A percentile compares a stretch with the other conserved stretches of the same genome.
Evolutionary conservation across 2,888 invertebrate species (phyloP).

Genomic region (Schizotus pectinicornis): DNA sequence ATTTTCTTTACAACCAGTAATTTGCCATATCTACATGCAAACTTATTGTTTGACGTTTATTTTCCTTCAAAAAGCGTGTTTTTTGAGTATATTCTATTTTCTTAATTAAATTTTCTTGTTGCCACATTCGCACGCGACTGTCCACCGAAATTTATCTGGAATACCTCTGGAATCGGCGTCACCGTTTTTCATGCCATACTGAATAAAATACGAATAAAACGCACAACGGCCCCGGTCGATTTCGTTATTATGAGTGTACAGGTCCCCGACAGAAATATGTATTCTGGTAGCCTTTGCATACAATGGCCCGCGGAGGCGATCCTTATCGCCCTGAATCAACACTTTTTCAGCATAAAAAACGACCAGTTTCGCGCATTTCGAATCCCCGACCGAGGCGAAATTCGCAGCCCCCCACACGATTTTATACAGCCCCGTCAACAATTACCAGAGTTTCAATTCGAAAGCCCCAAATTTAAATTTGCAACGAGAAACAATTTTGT

Average conservation of each 20-base stretch:
- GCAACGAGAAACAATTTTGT: conserved; percentile 14
- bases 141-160: conserved; percentile 22
- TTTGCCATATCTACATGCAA: conserved; percentile 16
- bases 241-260: conserved; percentile 18
- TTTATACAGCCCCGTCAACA: neutral
- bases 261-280: conserved; percentile 48
- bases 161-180: conserved; percentile 9
- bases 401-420: conserved; percentile 1
- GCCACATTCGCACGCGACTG: conserved; percentile 42
- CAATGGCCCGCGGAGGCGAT: conserved; percentile 51
- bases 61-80: conserved; percentile 37
- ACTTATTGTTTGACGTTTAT: conserved; percentile 32
- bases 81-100: conserved; percentile 39
- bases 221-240: conserved; percentile 17
- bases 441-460: neutral
- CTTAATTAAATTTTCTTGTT: conserved; percentile 45
- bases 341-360: conserved; percentile 45
- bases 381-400: conserved; percentile 9
- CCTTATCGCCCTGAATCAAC: conserved; percentile 49
- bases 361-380: neutral
- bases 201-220: conserved; percentile 13
- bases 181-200: conserved; percentile 17
- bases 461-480: neutral
- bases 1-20: too few species aligned
- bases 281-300: conserved; percentile 53